Evolutionary conservation across 2,888 invertebrate genomes (phyloP), one percentile per base, ranked within the genome.

Genomic region (Drosophila algonquin): DNA sequence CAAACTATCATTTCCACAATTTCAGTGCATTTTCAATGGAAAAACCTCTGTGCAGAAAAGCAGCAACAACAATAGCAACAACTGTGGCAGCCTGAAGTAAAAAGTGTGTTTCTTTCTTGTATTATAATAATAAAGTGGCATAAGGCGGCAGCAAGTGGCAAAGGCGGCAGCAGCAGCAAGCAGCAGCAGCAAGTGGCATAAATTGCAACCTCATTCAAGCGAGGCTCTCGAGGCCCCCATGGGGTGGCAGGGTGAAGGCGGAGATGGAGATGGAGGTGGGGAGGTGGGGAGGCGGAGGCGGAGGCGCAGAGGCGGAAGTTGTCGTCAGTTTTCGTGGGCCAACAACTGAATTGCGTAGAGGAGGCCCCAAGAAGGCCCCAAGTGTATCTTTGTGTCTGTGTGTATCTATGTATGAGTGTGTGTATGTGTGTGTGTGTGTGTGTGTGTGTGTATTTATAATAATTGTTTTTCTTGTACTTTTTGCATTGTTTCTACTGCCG

Each of bases 81-180:
- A 56, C 73, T 60, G 40, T 45, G 45, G 62, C 63, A 72, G 63
- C 48, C 40, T 40, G 40, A 75, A 75, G 73, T 57, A 73, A 73
- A 72, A 72, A 57, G 56, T 74, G 57, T 58, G 69, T 69, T 77
- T 80, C 71, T 59, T 63, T 71, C 56, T 74, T 76, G 81, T 79
- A 88, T 83, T 83, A 84, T 89, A 87, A 89, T 85, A 85, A 84
- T 81, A 89, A 87, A 84, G 86, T 87, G 85, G 88, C 81, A 82
- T 80, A 83, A 40, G 40, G 40, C 40, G 40, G 40, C 40, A 40
- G 87, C 86, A 87, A 86, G 86, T 83, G 89, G 88, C 86, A 89
- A 14, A 40, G 40, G 40, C 35, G 14, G 40, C 35, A 14, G 40
- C 14, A 83, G 81, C 71, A 77, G 81, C 89, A 86, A 8, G 40